A percentile compares a stretch with the other conserved stretches of the same genome.
These are phyloP conservation scores for Paramacrobiotus metropolitanus DNA, from an alignment of 1,140 invertebrate species.

Conservation along the genomic window DNA sequence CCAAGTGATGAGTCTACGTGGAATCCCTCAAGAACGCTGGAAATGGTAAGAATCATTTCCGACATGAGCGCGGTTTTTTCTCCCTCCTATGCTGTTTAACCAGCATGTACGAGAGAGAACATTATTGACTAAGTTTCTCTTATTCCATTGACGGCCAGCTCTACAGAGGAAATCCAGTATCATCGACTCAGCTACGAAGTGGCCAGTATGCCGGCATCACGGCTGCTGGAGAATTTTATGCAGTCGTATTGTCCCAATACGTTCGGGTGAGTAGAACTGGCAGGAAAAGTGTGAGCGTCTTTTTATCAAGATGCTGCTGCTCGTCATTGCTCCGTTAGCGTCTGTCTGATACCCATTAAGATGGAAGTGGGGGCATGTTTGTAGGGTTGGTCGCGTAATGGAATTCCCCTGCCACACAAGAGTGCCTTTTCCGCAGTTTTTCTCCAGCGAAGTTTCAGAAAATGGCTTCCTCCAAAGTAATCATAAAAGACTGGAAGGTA, in stretches of 20 bases:
- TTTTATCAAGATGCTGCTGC: no score
- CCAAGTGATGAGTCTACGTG: background rate
- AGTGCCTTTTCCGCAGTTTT: background rate
- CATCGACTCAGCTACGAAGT: slow-evolving; percentile 2
- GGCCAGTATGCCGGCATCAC: background rate
- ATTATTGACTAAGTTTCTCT: background rate
- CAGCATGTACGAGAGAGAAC: background rate
- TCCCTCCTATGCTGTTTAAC: background rate
- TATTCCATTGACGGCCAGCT: background rate
- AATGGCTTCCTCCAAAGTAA: background rate
- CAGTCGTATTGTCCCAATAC: background rate
- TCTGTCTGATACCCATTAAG: no score
- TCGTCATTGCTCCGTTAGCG: no score
- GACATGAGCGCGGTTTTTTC: no score
- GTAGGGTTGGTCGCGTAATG: background rate
- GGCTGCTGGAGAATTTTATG: background rate
- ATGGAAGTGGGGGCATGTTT: background rate
- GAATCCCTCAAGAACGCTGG: background rate
- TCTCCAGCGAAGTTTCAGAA: background rate
- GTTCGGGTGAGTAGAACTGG: background rate
- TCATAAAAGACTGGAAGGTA: background rate
- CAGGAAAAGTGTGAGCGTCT: background rate
- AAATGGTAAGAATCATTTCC: slow-evolving; percentile 4
- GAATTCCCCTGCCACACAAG: background rate
- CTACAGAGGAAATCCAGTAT: background rate